Evolutionary conservation across 2,888 invertebrate species (phyloP).

Genomic region (Dicyrtoma fusca): DNA sequence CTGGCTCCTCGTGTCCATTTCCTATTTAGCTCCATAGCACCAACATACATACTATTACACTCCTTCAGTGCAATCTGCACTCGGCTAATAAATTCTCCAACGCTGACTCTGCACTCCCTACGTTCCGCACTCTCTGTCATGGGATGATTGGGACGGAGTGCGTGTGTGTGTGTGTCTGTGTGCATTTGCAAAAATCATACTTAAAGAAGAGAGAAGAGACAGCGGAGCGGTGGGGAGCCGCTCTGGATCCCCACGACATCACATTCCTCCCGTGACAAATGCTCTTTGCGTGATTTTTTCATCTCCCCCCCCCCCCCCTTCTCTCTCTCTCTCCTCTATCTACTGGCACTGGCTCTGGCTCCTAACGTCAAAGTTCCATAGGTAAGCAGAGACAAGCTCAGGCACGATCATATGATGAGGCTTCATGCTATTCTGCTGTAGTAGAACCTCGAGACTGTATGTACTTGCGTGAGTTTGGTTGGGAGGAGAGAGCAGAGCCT

Average conservation of each 20-base stretch:
- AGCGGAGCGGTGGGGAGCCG: slow-evolving; percentile 47
- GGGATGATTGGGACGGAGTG: not conserved
- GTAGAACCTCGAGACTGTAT: no score
- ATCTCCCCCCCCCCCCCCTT: slow-evolving; percentile 1
- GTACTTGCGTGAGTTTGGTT: no score
- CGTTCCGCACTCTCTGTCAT: not conserved
- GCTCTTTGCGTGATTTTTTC: slow-evolving; percentile 43
- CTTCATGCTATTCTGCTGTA: not conserved
- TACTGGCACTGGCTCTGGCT: not conserved
- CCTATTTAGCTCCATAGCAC: not conserved
- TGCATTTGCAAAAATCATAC: slow-evolving; percentile 52
- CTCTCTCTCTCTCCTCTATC: not conserved
- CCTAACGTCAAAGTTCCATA: not conserved
- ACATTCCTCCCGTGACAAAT: slow-evolving; percentile 53
- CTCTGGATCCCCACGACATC: slow-evolving; percentile 50
- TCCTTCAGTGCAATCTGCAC: no score
- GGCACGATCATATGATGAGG: not conserved
- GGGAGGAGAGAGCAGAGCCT: not conserved
- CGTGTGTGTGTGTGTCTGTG: not conserved
- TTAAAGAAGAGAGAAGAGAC: slow-evolving; percentile 45
- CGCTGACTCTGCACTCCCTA: no score
- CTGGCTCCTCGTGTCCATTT: no score
- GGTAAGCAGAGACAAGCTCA: not conserved
- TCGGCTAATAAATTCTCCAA: no score
- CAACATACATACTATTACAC: not conserved